Conservation (phyloP, 2,888 invertebrate species). For the Phengaris alcon region DNA sequence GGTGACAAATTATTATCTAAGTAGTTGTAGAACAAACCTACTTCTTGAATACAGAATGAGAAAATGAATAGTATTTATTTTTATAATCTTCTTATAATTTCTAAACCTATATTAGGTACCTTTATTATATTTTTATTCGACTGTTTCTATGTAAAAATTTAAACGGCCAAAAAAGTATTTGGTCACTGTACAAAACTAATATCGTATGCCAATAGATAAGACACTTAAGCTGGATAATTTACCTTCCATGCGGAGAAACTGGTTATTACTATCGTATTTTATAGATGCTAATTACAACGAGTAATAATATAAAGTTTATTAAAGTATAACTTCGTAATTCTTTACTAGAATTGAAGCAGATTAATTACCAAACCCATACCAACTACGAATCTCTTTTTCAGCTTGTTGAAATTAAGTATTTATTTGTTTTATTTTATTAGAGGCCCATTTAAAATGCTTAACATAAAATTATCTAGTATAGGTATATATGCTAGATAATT, state of each 20-base stretch:
- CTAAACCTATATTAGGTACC: neutral
- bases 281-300: neutral
- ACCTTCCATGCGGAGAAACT: neutral
- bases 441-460: no score
- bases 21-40: neutral
- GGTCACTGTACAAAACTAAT: neutral
- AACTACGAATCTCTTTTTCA: no score
- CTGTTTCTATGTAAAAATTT: neutral
- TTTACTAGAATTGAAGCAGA: neutral
- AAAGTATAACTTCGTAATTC: neutral
- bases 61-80: neutral
- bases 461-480: no score
- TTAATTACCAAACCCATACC: no score
- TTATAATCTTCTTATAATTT: no score
- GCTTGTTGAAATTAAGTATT: no score
- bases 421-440: no score
- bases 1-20: neutral
- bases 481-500: no score
- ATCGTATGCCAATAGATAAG: neutral
- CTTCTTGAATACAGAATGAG: neutral
- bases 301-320: neutral
- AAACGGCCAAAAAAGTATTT: neutral
- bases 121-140: no score
- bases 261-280: neutral
- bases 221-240: neutral